These are phyloP conservation scores for Gorilla gorilla DNA, from an alignment of 2,113 vertebrate species.

Conservation along the genomic window DNA sequence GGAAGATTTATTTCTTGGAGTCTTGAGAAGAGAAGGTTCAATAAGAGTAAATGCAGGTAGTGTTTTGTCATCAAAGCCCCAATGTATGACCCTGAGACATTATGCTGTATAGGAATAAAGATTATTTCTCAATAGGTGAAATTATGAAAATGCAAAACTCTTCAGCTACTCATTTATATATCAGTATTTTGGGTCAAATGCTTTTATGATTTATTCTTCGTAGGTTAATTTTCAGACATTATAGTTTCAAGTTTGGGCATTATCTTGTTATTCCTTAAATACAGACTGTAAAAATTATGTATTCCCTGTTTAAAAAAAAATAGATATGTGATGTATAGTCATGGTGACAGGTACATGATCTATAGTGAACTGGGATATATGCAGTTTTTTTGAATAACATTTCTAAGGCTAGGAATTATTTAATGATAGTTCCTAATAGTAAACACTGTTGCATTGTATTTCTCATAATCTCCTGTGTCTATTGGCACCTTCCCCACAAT, in stretches of 20 bases:
- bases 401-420: neutral
- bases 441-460: neutral
- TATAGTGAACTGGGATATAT: neutral
- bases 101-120: neutral
- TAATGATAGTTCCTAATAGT: neutral
- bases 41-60: neutral
- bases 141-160: neutral
- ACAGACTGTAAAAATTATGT: neutral
- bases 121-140: neutral
- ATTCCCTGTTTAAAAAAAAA: neutral
- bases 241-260: neutral
- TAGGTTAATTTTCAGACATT: neutral
- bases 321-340: neutral
- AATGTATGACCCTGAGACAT: neutral
- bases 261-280: neutral
- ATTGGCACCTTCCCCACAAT: neutral
- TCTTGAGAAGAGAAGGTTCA: neutral
- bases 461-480: neutral
- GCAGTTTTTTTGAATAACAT: neutral
- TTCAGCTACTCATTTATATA: neutral
- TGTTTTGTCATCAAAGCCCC: neutral
- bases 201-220: neutral
- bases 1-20: neutral
- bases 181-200: neutral
- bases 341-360: neutral